Base-by-base conservation (phyloP, 2,113 vertebrate species). In the Telmatochromis brachygnathus region DNA sequence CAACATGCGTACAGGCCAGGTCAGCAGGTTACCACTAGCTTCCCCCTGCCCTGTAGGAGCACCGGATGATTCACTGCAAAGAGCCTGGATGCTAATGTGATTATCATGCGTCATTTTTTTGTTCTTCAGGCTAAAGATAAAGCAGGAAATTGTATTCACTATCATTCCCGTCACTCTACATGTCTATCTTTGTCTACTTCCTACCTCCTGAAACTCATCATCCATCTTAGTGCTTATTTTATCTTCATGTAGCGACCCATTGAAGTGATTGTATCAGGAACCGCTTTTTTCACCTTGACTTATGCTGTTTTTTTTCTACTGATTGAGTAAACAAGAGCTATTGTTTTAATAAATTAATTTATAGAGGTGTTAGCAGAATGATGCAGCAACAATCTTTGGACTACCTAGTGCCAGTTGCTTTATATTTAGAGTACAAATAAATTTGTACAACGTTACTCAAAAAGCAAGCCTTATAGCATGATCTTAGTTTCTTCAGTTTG, bases 101-200 rank as follows among this genome's bases (percentile, higher is more conserved):
- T 86, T 4, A 83, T 56, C 23, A 26, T 88, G 39, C 55, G 6
- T 80, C 28, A 30, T 81, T 68, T 82, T 90, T 84, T 84, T 87
- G 79, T 87, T 86, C 81, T 87, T 85, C 42, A 6, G 60, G 84
- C 39, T 65, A 89, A 79, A 77, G 55, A 84, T 86, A 91, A 85
- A 47, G 23, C 86, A 94, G 91, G 90, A 91, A 90, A 81, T 42
- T 77, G 12, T 87, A 88, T 92, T 89, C 91, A 88, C 92, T 90
- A 85, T 88, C 87, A 79, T 55, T 9, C 68, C 53, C 35, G 68
- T 87, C 82, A 79, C 33, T 81, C 55, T 79, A 60, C 54, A 77
- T 55, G 65, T 88, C 82, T 86, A 51, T 90, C 73, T 89, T 26
- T 68, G 86, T 79, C 91, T 86, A 73, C 75, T 85, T 88, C 84